Base-by-base conservation (phyloP, 92 coral and sea anemone species). In the Zoanthus sansibaricus region DNA sequence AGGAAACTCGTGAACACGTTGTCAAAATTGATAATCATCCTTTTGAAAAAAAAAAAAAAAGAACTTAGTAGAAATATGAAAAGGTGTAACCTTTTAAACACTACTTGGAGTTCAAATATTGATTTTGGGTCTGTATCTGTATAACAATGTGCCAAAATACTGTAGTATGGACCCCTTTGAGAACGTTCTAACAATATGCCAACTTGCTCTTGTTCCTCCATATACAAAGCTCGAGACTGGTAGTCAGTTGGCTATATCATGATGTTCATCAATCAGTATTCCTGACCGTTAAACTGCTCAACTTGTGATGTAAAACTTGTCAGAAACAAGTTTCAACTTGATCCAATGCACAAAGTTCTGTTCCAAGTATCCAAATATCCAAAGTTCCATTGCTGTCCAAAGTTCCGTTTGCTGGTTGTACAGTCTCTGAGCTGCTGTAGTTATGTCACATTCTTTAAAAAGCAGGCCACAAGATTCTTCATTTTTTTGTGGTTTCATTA, bases 141-240 rank as follows among this genome's bases (percentile, higher is more conserved):
- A 10, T 6, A 62, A 62, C 69, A 16, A 62, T 20, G 30, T 16
- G 69, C 18, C 8, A 62, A 17, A 20, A 62, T 16, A 62, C 69
- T 62, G 21, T 46, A 78, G 10, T 8, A 77, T n/a, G 16, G 49
- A 25, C 69, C 69, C 69, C 69, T 20, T 0, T 58, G 71, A 62
- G 45, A 30, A 20, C 58, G 45, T 64, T 68, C 85, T 80, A 80
- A 80, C 85, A 64, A 33, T 69, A 69, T 62, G 25, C 85, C 85
- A 64, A 80, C 85, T 80, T 80, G 75, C 85, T 80, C 85, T 80
- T 80, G 85, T 80, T 80, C 74, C 85, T 80, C 85, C 85, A 80
- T 80, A 71, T 45, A 62, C 45, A 80, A 80, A 80, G 75, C 61
- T 49, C 59, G 61, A 45, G 85, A 80, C 48, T 80, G 85, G 85